These are phyloP conservation scores for Orchesella cincta DNA, from an alignment of 1,140 invertebrate species.

Conservation along the genomic window DNA sequence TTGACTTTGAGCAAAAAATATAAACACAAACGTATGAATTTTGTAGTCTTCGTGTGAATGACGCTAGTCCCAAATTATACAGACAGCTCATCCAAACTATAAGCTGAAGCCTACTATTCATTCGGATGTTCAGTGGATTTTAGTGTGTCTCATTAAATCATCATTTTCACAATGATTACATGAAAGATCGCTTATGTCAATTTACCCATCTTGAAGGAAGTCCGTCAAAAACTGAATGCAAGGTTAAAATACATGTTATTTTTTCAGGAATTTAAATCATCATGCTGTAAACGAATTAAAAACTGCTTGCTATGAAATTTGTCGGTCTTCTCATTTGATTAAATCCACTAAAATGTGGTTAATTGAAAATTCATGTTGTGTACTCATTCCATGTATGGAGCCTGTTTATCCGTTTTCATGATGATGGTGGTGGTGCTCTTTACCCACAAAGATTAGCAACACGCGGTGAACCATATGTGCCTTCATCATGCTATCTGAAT, in stretches of 20 bases:
- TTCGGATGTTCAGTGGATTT: no score
- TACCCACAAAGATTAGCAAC: not conserved
- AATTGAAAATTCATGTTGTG: slow-evolving; percentile 29
- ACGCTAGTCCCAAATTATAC: no score
- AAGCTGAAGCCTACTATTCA: no score
- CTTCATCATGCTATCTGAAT: not conserved
- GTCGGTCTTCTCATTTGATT: slow-evolving; percentile 15
- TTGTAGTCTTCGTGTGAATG: slow-evolving; percentile 1
- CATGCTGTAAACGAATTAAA: not conserved
- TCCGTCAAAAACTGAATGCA: not conserved
- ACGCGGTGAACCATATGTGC: not conserved
- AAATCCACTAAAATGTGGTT: slow-evolving; percentile 21
- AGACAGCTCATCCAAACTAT: no score
- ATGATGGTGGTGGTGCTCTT: not conserved
- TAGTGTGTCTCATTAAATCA: no score
- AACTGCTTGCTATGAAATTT: not conserved
- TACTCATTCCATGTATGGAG: not conserved
- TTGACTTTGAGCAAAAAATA: slow-evolving; percentile 10
- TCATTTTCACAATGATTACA: no score
- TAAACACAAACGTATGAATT: not conserved
- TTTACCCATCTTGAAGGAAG: no score
- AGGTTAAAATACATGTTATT: slow-evolving; percentile 7
- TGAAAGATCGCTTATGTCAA: no score
- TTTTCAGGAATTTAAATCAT: not conserved
- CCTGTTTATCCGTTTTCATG: not conserved